A percentile compares a stretch with the other conserved stretches of the same genome.
Evolutionary conservation across 2,888 invertebrate species (phyloP).

Genomic region (Lepidocyrtinus sp.): DNA sequence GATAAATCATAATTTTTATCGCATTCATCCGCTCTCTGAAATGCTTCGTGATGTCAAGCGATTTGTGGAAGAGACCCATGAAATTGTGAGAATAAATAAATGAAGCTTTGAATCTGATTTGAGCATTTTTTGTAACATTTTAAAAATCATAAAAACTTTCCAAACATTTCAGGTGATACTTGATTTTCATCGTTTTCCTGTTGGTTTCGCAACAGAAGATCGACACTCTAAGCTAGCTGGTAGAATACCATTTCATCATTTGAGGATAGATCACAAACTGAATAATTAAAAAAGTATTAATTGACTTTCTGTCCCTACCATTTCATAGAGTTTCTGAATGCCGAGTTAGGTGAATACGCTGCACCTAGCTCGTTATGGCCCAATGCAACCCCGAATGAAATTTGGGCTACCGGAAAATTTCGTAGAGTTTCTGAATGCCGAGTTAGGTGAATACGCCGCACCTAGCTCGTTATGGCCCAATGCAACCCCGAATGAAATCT

Average conservation of each 20-base stretch:
- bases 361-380: conserved; percentile 75
- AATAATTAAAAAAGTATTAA: not conserved
- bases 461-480: conserved; percentile 74
- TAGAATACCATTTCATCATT: conserved; percentile 14
- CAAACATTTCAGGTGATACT: conserved; percentile 78
- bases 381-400: conserved; percentile 76
- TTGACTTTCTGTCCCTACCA: no score
- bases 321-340: conserved; percentile 73
- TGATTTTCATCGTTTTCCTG: conserved; percentile 87
- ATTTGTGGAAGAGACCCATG: conserved; percentile 72
- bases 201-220: conserved; percentile 76
- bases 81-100: conserved; percentile 74
- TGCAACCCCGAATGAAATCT: conserved; percentile 76
- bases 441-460: conserved; percentile 77
- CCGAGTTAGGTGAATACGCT: conserved; percentile 77
- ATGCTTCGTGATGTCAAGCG: conserved; percentile 70
- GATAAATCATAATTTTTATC: conserved; percentile 82
- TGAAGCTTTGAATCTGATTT: not conserved
- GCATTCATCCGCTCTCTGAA: conserved; percentile 78
- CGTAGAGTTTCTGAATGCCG: conserved; percentile 75
- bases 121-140: not conserved
- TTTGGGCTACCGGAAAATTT: conserved; percentile 75
- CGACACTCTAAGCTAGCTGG: conserved; percentile 76
- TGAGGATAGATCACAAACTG: not conserved
- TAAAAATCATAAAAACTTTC: no score